Conservation (phyloP, 2,888 invertebrate genomes). For the Drosophila glabriapex region DNA sequence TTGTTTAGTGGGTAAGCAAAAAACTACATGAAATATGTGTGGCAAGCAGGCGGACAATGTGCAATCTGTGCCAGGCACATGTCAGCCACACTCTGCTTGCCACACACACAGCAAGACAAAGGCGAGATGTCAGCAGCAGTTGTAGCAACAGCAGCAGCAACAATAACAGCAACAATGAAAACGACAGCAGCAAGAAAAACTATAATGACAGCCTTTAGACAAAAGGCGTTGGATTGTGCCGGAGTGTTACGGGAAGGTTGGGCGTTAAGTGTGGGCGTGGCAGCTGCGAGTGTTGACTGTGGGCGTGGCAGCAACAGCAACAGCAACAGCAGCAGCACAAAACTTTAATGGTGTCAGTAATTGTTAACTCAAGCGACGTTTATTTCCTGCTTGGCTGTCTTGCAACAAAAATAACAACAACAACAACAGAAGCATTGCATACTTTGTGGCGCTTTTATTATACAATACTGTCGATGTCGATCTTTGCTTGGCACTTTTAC, state of each 20-base stretch:
- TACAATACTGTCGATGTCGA: conserved; percentile 47
- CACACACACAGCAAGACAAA: conserved; percentile 39
- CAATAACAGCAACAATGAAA: conserved; percentile 48
- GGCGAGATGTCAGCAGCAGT: conserved; percentile 52
- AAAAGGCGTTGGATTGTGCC: conserved; percentile 39
- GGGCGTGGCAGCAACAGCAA: conserved; percentile 30
- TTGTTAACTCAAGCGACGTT: conserved; percentile 81
- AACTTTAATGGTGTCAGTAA: conserved; percentile 83
- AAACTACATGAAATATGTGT: conserved; percentile 53
- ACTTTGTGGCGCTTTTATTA: conserved; percentile 75
- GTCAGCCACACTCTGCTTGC: conserved; percentile 52
- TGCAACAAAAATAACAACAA: conserved; percentile 19
- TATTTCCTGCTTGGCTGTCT: conserved; percentile 65
- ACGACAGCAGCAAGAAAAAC: conserved; percentile 51
- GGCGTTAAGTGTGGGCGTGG: conserved; percentile 16
- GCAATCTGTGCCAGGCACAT: conserved; percentile 78
- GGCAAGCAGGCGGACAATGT: conserved; percentile 67
- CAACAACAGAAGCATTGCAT: conserved; percentile 57
- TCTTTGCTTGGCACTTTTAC: conserved; percentile 75
- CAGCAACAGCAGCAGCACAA: conserved; percentile 27
- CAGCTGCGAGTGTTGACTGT: conserved; percentile 15
- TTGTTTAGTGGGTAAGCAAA: conserved; percentile 26
- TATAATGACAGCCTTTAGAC: conserved; percentile 67
- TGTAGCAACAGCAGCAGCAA: conserved; percentile 11
- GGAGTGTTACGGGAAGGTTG: not conserved